Base-by-base conservation (phyloP, 2,888 invertebrate species). In the Marronus borbonicus region DNA sequence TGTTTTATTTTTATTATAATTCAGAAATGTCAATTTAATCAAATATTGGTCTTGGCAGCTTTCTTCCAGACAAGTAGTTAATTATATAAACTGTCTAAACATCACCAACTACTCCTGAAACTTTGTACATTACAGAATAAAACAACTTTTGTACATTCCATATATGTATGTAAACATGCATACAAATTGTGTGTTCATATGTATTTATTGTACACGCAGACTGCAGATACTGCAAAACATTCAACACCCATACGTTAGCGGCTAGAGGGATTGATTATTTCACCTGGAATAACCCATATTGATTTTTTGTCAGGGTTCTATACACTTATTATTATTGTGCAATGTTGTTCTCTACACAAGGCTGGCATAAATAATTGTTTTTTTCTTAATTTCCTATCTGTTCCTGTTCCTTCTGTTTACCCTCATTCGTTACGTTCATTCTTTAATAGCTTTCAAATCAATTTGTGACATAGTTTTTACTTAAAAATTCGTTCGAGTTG, bases 241-340 rank as follows among this genome's bases (percentile, higher is more conserved):
- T 60, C n/a, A 60, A 60, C 60, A 24, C 4, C 60, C 20, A 20
- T 20, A 20, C 44, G 49, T 49, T n/a, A 49, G 66, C 66, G 17
- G 8, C 10, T 49, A 20, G 49, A 49, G 49, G 24, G 66, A 66
- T 66, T 66, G 66, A 66, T 66, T 66, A 49, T 66, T 66, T 66
- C 49, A 66, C 66, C 66, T 66, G 66, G 49, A 66, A 49, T 66
- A 66, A 20, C 66, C 66, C 66, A 66, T 66, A 66, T 66, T 66
- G 66, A 66, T 66, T 66, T 49, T 49, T 66, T 24, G 66, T 24
- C 66, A 24, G 49, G 10, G 3, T 49, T 66, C 12, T 49, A 20
- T 49, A 17, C 49, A 36, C 49, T 66, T 44, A 20, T 50, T 66
- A 49, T 66, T 10, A 17, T 24, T 24, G 66, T 49, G 49, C 49